phyloP scores from a whole-genome alignment of 2,888 invertebrate genomes.

The Tachystola acroxantha region DNA sequence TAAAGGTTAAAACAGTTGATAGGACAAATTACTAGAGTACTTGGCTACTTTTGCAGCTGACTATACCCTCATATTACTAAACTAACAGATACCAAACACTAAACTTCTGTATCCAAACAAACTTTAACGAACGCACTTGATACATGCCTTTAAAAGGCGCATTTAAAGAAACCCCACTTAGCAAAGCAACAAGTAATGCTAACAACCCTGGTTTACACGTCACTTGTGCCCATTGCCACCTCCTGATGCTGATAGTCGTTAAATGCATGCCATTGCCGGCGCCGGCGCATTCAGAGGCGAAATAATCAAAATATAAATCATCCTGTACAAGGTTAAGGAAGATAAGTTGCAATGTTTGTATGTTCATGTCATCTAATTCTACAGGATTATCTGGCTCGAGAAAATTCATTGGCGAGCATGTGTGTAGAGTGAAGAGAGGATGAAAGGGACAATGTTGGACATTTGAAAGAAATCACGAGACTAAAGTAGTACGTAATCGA shows the following conservation, averaged over 20 bases:
- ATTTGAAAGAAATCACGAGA: too few relatives aligned
- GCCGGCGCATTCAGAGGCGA: constrained; percentile 32
- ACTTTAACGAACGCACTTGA: constrained; percentile 19
- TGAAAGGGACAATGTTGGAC: too few relatives aligned
- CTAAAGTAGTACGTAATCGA: too few relatives aligned
- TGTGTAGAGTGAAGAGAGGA: too few relatives aligned
- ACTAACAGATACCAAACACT: too few relatives aligned
- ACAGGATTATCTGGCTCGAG: too few relatives aligned
- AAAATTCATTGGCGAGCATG: too few relatives aligned
- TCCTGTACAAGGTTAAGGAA: constrained; percentile 9
- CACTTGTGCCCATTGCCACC: constrained; percentile 21
- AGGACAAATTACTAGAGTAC: too few relatives aligned
- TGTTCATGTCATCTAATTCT: background rate
- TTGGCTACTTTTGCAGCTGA: too few relatives aligned
- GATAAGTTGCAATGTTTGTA: background rate
- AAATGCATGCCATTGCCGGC: constrained; percentile 29
- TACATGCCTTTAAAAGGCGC: constrained; percentile 27
- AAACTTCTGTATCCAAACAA: too few relatives aligned
- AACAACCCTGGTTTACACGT: constrained; percentile 31
- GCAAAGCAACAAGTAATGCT: constrained; percentile 38
- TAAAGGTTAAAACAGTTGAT: too few relatives aligned
- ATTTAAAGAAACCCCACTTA: constrained; percentile 25
- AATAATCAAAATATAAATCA: constrained; percentile 48
- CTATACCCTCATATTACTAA: too few relatives aligned
- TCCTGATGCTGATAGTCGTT: constrained; percentile 20